Evolutionary conservation across 2,888 invertebrate species (phyloP), one percentile per base, ranked within the genome.

Genomic region (Noctua janthe): DNA sequence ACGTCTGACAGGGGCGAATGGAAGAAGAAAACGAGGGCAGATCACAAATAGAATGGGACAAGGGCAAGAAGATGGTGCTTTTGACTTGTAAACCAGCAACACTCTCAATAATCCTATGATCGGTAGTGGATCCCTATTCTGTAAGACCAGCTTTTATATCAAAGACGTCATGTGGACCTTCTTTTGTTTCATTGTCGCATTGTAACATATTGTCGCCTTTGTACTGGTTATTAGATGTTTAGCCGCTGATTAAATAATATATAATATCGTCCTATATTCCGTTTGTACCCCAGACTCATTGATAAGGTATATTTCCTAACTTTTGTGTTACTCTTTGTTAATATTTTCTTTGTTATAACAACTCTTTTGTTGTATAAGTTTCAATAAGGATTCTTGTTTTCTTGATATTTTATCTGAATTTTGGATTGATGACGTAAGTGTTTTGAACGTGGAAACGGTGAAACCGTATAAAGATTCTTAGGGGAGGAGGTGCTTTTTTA

Each of bases 191-290:
- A 39, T 23, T 78, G 77, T 7, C n/a, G 20, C 29, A 56, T 13
- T 75, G 77, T 69, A 66, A 74, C 79, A 73, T 72, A 76, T 72
- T 82, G 76, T 82, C 80, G 73, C 80, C 47, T 62, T 88, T 87
- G 81, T 88, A 17, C n/a, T 11, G 29, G 56, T 78, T 84, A 81
- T 84, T 76, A 83, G 72, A 89, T 83, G 69, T 83, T 84, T 75
- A 72, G 71, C 56, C 71, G 77, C 83, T 84, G 88, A 88, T 90
- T 90, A 87, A 84, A 87, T 83, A 70, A 35, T 62, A 83, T 74
- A 51, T 3, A 82, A 86, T 89, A 83, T 85, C 78, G 73, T 77
- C 80, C 66, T 49, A 77, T 76, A 62, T 81, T 80, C 79, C 59
- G 62, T 88, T 80, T 87, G 80, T 83, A 49, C 64, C 47, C 0